phyloP scores from a whole-genome alignment of 2,797 vertebrate species.

The Platyrinchus mystaceus region DNA sequence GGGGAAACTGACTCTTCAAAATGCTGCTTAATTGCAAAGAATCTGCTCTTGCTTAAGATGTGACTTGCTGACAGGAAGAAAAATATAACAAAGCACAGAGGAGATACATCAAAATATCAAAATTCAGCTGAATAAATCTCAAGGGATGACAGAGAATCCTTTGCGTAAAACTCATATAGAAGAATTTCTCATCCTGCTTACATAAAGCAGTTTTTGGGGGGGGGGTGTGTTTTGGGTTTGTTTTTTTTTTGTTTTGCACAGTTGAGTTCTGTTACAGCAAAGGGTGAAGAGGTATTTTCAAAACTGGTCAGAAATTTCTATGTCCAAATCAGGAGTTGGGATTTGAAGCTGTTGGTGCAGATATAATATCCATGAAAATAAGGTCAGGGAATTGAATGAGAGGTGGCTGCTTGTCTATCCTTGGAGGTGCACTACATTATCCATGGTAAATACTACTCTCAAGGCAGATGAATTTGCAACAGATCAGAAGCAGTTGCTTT shows the following conservation, averaged over 20 bases:
- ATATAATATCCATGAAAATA: not conserved
- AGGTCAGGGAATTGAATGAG: not conserved
- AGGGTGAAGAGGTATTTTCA: not conserved
- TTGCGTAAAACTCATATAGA: not conserved
- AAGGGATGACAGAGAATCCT: not conserved
- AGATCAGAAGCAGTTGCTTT: not conserved
- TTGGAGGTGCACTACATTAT: not conserved
- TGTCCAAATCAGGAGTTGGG: not conserved
- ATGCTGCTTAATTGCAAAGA: slow-evolving; percentile 58
- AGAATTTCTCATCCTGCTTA: not conserved
- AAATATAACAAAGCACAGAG: slow-evolving; percentile 55
- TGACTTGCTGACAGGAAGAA: slow-evolving; percentile 58
- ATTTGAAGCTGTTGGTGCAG: not conserved
- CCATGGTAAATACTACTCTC: not conserved
- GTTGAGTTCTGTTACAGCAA: not conserved
- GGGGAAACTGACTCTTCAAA: slow-evolving; percentile 45
- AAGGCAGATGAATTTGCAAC: not conserved
- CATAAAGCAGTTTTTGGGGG: not conserved
- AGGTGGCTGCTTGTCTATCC: not conserved
- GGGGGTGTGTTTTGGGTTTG: no score
- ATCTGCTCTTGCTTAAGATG: slow-evolving; percentile 45
- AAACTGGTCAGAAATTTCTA: not conserved
- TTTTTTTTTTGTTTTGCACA: no score
- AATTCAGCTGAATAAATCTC: slow-evolving; percentile 33
- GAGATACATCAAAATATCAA: slow-evolving; percentile 39